A percentile compares a stretch with the other conserved stretches of the same genome.
Conservation (phyloP, 53 echinoderm and acorn worm genomes). For the Crossaster papposus region DNA sequence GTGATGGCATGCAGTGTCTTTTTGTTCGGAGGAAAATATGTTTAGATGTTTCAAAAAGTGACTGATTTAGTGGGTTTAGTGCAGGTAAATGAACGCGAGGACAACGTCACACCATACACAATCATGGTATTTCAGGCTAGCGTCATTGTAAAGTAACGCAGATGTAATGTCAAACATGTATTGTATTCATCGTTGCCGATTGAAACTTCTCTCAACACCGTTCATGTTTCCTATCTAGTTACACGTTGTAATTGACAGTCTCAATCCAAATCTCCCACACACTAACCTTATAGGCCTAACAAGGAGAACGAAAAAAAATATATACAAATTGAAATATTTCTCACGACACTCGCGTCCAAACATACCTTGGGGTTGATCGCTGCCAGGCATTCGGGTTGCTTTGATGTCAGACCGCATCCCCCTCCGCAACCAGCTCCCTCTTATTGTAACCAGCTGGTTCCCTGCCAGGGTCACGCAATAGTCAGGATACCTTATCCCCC, state of each 20-base stretch:
- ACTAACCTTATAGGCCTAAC: not conserved
- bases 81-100: not conserved
- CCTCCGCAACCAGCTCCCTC: constrained; percentile 13
- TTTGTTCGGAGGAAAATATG: too few relatives aligned
- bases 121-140: not conserved
- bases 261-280: constrained; percentile 4
- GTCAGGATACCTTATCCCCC: constrained; percentile 52
- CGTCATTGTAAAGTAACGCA: not conserved
- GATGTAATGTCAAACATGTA: not conserved
- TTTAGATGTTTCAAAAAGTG: too few relatives aligned
- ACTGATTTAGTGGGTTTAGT: not conserved
- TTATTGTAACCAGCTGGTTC: constrained; percentile 65
- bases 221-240: constrained; percentile 35
- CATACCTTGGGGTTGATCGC: constrained; percentile 30
- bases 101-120: not conserved
- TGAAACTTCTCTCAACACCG: constrained; percentile 23
- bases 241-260: constrained; percentile 40
- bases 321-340: constrained; percentile 44
- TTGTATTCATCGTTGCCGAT: too few relatives aligned
- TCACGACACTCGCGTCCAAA: constrained; percentile 34
- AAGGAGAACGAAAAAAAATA: not conserved
- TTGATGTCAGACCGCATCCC: constrained; percentile 37
- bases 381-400: constrained; percentile 37
- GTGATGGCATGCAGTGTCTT: too few relatives aligned
- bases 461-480: constrained; percentile 48